phyloP scores from a whole-genome alignment of 2,113 vertebrate genomes.

The Acrocephalus kingi region DNA sequence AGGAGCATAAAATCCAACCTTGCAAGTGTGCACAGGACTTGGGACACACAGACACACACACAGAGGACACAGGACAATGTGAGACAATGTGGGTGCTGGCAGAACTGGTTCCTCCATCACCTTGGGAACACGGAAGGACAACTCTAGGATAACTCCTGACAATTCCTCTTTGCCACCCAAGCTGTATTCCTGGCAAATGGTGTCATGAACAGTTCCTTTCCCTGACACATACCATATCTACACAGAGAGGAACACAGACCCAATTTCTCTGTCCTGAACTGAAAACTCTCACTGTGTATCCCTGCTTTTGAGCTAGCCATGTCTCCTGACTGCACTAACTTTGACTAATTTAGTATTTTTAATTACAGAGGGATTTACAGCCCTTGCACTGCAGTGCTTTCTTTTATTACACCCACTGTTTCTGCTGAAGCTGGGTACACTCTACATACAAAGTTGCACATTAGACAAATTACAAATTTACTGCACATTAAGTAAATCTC shows the following conservation, averaged over 20 bases:
- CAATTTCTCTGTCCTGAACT: neutral
- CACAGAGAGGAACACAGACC: neutral
- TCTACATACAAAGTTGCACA: slow-evolving; percentile 43
- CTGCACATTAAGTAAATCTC: slow-evolving; percentile 51
- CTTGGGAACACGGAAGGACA: neutral
- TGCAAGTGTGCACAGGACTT: neutral
- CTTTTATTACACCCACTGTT: slow-evolving; percentile 9
- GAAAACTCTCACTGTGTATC: neutral
- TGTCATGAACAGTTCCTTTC: neutral
- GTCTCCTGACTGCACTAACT: slow-evolving; percentile 2
- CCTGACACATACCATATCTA: neutral
- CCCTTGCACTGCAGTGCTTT: neutral
- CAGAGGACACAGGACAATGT: neutral
- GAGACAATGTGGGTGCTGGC: neutral
- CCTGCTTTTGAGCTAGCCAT: neutral
- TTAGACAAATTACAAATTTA: slow-evolving; percentile 58
- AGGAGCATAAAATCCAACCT: neutral
- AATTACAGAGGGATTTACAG: slow-evolving; percentile 55
- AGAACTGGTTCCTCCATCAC: neutral
- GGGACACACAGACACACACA: neutral
- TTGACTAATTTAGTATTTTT: slow-evolving; percentile 45
- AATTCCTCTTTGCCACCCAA: neutral
- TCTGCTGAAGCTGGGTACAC: slow-evolving; percentile 20
- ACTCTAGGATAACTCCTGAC: neutral
- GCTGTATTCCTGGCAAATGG: neutral